These are phyloP conservation scores for Harpalus rubripes DNA, from an alignment of 2,888 invertebrate genomes.

Conservation along the genomic window DNA sequence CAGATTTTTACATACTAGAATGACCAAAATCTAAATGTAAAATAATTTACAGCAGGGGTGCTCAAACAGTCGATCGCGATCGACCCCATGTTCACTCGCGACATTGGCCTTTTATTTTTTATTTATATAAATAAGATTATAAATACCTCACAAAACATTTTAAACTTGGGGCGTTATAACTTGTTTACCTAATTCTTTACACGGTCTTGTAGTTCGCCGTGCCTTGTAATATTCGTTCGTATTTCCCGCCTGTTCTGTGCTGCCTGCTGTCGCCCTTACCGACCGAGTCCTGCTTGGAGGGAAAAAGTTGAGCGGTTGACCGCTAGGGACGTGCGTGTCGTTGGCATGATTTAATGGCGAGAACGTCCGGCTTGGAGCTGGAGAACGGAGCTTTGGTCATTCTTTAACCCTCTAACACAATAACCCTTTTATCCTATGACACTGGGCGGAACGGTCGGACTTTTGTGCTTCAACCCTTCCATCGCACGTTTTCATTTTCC, in stretches of 20 bases:
- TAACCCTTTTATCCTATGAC: conserved; percentile 66
- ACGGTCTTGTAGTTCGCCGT: too few relatives aligned
- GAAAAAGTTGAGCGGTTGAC: conserved; percentile 75
- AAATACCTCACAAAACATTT: too few relatives aligned
- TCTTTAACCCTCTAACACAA: conserved; percentile 66
- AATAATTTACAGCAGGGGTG: too few relatives aligned
- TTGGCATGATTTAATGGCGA: conserved; percentile 67
- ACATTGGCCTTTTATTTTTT: too few relatives aligned
- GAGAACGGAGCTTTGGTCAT: conserved; percentile 24
- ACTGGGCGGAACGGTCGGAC: conserved; percentile 27
- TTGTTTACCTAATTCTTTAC: too few relatives aligned
- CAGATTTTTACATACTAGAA: too few relatives aligned
- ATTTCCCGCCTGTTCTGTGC: conserved; percentile 2
- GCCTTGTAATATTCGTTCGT: background rate
- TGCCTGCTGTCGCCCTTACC: conserved; percentile 13
- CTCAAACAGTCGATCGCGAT: too few relatives aligned
- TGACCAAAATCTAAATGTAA: too few relatives aligned
- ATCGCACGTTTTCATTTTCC: conserved; percentile 30
- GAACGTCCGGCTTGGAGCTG: conserved; percentile 11
- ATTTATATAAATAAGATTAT: too few relatives aligned
- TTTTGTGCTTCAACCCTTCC: conserved; percentile 47
- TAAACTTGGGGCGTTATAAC: too few relatives aligned
- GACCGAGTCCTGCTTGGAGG: conserved; percentile 45
- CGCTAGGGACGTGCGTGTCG: conserved; percentile 73
- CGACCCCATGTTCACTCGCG: too few relatives aligned